phyloP scores from a whole-genome alignment of 2,797 vertebrate species.

The Limosa lapponica region DNA sequence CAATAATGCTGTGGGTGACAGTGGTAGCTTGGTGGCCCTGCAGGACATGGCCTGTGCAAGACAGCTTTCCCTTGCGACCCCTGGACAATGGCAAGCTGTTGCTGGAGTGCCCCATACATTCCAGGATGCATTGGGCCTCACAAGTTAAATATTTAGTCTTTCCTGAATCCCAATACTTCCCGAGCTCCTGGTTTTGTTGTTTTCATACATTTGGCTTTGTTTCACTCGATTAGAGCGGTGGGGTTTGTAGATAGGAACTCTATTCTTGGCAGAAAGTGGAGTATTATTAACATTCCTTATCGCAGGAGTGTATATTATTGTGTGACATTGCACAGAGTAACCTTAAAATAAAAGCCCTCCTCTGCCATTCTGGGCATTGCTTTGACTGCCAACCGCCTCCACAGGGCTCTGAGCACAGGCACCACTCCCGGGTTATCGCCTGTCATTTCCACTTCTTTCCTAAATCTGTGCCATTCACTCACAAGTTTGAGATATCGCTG shows the following conservation, averaged over 20 bases:
- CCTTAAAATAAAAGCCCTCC: conserved; percentile 36
- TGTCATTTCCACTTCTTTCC: not conserved
- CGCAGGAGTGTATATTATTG: not conserved
- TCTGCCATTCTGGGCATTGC: not conserved
- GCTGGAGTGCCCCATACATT: conserved; percentile 35
- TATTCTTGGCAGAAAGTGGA: conserved; percentile 57
- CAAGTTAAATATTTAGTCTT: conserved; percentile 66
- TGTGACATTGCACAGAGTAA: not conserved
- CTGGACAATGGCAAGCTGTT: not conserved
- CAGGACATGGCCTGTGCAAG: not conserved
- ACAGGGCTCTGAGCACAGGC: not conserved
- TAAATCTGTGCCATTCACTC: not conserved
- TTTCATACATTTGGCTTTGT: conserved; percentile 27
- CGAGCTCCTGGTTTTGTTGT: conserved; percentile 39
- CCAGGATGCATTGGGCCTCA: conserved; percentile 42
- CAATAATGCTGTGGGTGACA: not conserved
- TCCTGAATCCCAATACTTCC: conserved; percentile 41
- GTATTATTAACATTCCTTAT: conserved; percentile 53
- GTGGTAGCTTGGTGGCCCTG: not conserved
- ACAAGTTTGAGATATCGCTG: fast-evolving
- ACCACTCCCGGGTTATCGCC: fast-evolving
- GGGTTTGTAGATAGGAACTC: conserved; percentile 39
- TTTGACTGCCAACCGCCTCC: not conserved
- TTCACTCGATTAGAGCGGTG: not conserved
- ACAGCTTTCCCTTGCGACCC: not conserved